Base-by-base conservation (phyloP, 1,140 invertebrate species). In the Dufourea novaeangliae region DNA sequence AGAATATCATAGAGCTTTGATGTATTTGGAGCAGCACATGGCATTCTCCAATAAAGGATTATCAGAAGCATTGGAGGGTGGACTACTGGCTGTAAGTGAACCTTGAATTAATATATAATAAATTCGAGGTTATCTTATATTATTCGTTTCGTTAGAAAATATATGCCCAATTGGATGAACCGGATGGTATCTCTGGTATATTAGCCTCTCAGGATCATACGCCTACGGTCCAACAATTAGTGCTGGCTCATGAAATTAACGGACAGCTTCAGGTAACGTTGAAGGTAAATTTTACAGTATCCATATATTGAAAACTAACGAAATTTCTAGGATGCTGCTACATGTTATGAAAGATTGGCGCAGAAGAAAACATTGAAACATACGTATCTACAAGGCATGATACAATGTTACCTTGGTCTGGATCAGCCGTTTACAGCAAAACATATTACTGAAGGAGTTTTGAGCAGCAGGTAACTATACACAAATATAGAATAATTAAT, bases 341-440 rank as follows among this genome's bases (percentile, higher is more conserved):
- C 95, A 1, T 96, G 96, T 83, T 97, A 97, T 87, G 96, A 97
- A 89, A 93, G 94, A 76, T 91, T 97, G 39, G 93, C 95, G 6
- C 93, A 95, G 81, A 90, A 94, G 83, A 89, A 92, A 63, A 89
- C 92, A 10, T 84, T 94, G 4, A 93, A 94, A 71, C 92, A 93
- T 41, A 93, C 94, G 50, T 95, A 92, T 83, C 87, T 93, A 25
- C 87, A 95, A 93, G 94, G 94, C 62, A 94, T 96, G 93, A 94
- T 97, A 44, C 94, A 96, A 64, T 96, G 96, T 83, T 97, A 97
- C 84, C 86, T 97, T 11, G 94, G 94, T 41, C 92, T 97, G 56
- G 95, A 97, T 88, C 95, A 96, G 82, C 96, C 96, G 0, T 95
- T 95, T 80, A 96, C 95, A 0, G 96, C 96, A 0, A 91, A 96